phyloP scores from a whole-genome alignment of 2,113 vertebrate species.

The Meriones unguiculatus region DNA sequence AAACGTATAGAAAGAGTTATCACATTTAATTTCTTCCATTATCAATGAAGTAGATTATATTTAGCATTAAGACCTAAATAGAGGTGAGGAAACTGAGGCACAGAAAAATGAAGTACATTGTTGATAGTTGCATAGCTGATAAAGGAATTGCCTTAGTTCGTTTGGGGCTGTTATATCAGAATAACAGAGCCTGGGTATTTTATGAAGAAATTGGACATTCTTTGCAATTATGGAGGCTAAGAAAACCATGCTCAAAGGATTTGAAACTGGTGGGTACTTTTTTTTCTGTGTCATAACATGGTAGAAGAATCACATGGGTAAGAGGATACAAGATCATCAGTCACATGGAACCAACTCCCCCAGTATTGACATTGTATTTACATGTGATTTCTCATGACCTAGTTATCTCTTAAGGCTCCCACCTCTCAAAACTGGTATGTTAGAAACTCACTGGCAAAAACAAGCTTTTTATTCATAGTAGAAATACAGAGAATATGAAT shows the following conservation, averaged over 20 bases:
- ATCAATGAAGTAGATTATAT: background rate
- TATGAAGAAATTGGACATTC: background rate
- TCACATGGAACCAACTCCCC: background rate
- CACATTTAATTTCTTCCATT: background rate
- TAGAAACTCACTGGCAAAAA: background rate
- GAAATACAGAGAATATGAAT: background rate
- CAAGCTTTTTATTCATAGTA: background rate
- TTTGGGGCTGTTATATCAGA: background rate
- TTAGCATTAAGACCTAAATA: background rate
- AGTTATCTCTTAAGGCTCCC: background rate
- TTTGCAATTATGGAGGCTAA: background rate
- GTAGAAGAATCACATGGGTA: background rate
- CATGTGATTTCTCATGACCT: background rate
- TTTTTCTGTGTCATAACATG: background rate
- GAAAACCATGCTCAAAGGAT: background rate
- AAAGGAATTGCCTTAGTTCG: background rate
- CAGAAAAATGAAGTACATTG: background rate
- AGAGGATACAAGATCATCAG: background rate
- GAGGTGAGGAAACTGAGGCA: background rate
- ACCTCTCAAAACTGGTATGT: background rate
- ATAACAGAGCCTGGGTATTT: background rate
- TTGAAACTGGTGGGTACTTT: background rate
- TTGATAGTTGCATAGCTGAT: background rate
- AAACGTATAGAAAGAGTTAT: background rate
- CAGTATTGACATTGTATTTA: background rate